phyloP scores from a whole-genome alignment of 2,888 invertebrate species.

The Agrochola circellaris region DNA sequence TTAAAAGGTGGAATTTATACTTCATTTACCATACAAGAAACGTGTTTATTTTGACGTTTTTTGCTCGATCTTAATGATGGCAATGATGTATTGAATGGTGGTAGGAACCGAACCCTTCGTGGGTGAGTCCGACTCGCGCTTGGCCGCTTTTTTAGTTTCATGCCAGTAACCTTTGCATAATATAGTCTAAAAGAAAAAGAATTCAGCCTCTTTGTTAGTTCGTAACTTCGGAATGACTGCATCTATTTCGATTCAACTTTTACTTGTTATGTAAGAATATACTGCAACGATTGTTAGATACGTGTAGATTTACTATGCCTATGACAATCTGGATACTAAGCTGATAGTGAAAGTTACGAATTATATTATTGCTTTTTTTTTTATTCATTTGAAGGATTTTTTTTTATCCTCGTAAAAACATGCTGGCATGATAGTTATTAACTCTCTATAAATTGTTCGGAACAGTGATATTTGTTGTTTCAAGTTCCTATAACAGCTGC shows the following conservation, averaged over 20 bases:
- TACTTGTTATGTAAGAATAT: constrained; percentile 51
- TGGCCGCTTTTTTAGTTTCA: constrained; percentile 19
- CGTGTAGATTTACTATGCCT: constrained; percentile 26
- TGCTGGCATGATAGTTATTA: neutral
- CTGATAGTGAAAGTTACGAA: constrained; percentile 32
- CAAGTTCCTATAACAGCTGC: neutral
- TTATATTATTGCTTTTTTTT: no score
- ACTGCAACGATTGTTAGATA: constrained; percentile 25
- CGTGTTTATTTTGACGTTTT: neutral
- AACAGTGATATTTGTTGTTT: neutral
- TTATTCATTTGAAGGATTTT: neutral
- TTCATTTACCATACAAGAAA: no score
- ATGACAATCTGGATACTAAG: constrained; percentile 25
- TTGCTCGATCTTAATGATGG: neutral
- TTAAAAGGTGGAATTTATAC: no score
- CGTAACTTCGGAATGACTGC: constrained; percentile 33
- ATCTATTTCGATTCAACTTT: constrained; percentile 54
- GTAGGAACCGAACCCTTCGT: neutral
- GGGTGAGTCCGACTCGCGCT: neutral
- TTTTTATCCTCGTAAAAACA: neutral
- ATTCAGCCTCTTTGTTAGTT: constrained; percentile 31
- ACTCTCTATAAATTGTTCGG: neutral
- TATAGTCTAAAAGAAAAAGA: constrained; percentile 30
- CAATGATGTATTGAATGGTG: neutral
- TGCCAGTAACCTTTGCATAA: constrained; percentile 48